Base-by-base conservation (phyloP, 2,113 vertebrate species). In the Orientallactaga bullata region DNA sequence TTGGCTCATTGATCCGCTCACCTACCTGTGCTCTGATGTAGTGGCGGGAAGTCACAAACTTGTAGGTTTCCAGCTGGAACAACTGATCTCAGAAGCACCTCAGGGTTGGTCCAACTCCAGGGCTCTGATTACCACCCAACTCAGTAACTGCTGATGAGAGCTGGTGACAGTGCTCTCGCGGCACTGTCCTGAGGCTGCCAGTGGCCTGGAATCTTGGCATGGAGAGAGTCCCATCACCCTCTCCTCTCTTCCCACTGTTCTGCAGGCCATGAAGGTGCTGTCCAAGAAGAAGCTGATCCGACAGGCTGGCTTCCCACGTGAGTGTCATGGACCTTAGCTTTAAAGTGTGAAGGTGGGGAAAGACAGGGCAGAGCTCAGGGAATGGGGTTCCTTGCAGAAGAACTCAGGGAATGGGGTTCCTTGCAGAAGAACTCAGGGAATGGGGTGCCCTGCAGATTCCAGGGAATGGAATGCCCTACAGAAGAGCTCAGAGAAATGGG, bases 211-310 rank as follows among this genome's bases (percentile, higher is more conserved):
- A 39, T 35, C 28, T 61, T 35, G 12, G 30, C 7, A 32, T 30
- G 28, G 71, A 73, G 28, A 39, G 39, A 32, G 13, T 9, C 0
- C 30, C 7, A 17, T 11, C 15, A 7, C 16, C 13, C 21, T 55
- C n/a, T 71, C 1, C 3, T 9, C 21, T 26, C 3, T 55, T 68
- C 16, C n/a, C 60, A 58, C 51, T 37, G 1, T 97, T 95, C 85
- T 96, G 66, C 96, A 99, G 99, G 99, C 99, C 88, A 99, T 99
- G 99, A 99, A 99, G 97, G 99, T 99, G 95, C 98, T 99, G 95
- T 99, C 99, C 95, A 99, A 99, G 97, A 99, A 99, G 98, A 99
- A 99, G 97, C 98, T 99, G 98, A 99, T 99, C 98, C 98, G 99
- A 72, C 99, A 99, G 97, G 99, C 99, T 0, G 99, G 99, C 72